phyloP scores from a whole-genome alignment of 37 sponge, comb jelly and placozoan genomes.

The Theonella swinhoei region DNA sequence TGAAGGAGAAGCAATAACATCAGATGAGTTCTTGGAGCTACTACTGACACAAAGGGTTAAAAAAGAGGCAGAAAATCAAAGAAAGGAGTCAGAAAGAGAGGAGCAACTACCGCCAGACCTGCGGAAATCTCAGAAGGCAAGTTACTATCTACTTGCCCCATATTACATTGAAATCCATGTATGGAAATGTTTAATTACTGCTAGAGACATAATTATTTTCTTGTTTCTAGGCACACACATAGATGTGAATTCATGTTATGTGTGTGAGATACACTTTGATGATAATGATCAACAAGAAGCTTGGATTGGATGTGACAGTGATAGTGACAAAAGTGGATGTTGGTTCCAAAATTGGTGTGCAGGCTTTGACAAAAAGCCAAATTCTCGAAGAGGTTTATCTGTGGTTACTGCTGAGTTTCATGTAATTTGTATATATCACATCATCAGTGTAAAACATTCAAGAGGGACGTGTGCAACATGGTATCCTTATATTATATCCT shows the following conservation, averaged over 20 bases:
- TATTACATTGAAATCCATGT: too few species aligned
- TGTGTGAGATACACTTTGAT: conserved; percentile 12
- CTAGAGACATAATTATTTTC: too few species aligned
- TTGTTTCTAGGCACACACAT: too few species aligned
- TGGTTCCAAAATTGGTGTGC: conserved; percentile 49
- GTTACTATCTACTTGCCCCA: too few species aligned
- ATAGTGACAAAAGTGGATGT: conserved; percentile 4
- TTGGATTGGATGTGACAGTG: conserved; percentile 41
- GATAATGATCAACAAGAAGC: conserved; percentile 21
- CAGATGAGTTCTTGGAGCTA: conserved; percentile 8
- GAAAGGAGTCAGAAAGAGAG: not conserved
- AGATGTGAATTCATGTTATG: conserved; percentile 8
- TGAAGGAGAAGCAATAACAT: conserved; percentile 24
- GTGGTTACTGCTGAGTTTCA: not conserved
- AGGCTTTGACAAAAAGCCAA: conserved; percentile 9
- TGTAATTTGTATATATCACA: too few species aligned
- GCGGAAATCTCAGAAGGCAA: too few species aligned
- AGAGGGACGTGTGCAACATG: too few species aligned
- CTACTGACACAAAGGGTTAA: not conserved
- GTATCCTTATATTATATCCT: too few species aligned
- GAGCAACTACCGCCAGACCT: too few species aligned
- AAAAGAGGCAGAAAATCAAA: not conserved
- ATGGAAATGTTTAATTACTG: too few species aligned
- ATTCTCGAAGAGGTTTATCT: not conserved
- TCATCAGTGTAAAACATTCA: too few species aligned